phyloP scores from a whole-genome alignment of 2,888 invertebrate genomes.

The Argyresthia goedartella region DNA sequence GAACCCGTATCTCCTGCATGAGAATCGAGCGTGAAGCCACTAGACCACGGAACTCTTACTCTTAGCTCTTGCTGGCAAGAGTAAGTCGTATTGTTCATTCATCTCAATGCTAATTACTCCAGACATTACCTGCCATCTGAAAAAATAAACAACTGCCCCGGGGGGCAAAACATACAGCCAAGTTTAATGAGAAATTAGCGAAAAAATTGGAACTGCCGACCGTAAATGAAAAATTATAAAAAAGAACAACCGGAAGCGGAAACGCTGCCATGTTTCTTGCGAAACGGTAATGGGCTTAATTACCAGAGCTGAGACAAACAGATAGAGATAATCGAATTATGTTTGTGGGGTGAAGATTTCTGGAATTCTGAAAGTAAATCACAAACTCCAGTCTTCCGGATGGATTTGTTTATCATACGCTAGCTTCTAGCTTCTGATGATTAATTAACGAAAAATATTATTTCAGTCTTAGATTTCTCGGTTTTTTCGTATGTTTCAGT shows the following conservation, averaged over 20 bases:
- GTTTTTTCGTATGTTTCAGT: too few species aligned
- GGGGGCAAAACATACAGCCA: slow-evolving; percentile 37
- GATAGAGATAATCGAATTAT: slow-evolving; percentile 9
- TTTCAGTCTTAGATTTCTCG: too few species aligned
- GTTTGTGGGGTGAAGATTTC: not conserved
- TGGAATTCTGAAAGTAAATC: too few species aligned
- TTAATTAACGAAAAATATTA: too few species aligned
- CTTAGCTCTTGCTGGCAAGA: too few species aligned
- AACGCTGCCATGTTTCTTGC: slow-evolving; percentile 42
- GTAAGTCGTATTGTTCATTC: too few species aligned
- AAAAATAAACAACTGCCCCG: slow-evolving; percentile 16
- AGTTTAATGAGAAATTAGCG: slow-evolving; percentile 58
- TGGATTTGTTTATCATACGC: too few species aligned
- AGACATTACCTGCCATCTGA: slow-evolving; percentile 1
- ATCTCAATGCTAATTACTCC: not conserved
- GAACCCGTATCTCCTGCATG: too few species aligned
- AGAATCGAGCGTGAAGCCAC: too few species aligned
- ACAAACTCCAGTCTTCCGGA: too few species aligned
- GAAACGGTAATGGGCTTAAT: slow-evolving; percentile 43
- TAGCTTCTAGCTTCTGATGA: too few species aligned
- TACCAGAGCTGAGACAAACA: slow-evolving; percentile 37
- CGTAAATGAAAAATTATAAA: slow-evolving; percentile 60
- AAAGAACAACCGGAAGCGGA: slow-evolving; percentile 46
- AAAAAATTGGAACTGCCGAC: slow-evolving; percentile 48
- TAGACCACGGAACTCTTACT: too few species aligned